Evolutionary conservation across 1,140 invertebrate species (phyloP).

Genomic region (Megalopta genalis): DNA sequence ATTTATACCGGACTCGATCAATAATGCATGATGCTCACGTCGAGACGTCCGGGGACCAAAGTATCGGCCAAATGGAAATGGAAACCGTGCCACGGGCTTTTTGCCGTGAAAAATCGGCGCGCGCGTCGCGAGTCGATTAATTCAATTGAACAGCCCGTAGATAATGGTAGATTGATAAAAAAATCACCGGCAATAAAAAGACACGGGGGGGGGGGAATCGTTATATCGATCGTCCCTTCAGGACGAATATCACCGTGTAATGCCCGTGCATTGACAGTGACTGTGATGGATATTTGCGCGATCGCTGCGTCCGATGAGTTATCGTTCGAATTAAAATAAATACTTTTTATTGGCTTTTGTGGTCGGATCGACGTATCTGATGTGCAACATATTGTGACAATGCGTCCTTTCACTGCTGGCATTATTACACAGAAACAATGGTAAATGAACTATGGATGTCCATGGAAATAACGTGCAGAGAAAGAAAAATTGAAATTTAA

Average conservation of each 20-base stretch:
- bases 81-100: conserved; percentile 7
- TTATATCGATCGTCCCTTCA: background rate
- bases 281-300: conserved; percentile 50
- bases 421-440: no score
- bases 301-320: background rate
- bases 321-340: conserved; percentile 18
- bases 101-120: conserved; percentile 10
- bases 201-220: background rate
- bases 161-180: conserved; percentile 15
- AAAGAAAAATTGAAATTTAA: no score
- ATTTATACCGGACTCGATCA: conserved; percentile 34
- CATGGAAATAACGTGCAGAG: no score
- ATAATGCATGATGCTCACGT: conserved; percentile 29
- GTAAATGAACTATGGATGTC: no score
- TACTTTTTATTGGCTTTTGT: no score
- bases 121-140: conserved; percentile 37
- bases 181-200: conserved; percentile 38
- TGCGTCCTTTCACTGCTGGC: no score
- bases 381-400: no score
- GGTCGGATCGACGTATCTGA: no score
- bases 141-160: conserved; percentile 54
- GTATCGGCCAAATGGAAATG: conserved; percentile 47
- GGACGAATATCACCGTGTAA: conserved; percentile 39
- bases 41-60: background rate
- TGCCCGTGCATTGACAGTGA: conserved; percentile 35